Evolutionary conservation across 2,888 invertebrate species (phyloP).

Genomic region (Conchocele bisecta): DNA sequence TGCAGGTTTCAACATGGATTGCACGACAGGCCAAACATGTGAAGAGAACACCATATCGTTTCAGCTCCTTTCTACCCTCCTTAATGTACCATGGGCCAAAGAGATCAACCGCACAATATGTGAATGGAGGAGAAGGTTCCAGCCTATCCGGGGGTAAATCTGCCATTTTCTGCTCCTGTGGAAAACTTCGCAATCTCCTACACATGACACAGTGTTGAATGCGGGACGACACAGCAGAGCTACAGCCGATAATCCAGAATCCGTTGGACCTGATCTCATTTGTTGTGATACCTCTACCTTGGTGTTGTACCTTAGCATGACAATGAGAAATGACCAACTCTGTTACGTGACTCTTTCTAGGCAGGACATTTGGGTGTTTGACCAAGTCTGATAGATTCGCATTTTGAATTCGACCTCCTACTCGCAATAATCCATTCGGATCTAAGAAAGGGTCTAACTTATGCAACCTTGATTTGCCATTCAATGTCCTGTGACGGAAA

Average conservation of each 20-base stretch:
- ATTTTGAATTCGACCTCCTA: constrained; percentile 55
- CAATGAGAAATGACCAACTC: constrained; percentile 45
- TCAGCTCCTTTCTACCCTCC: constrained; percentile 24
- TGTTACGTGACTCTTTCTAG: constrained; percentile 48
- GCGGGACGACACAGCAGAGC: constrained; percentile 56
- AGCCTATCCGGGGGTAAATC: constrained; percentile 73
- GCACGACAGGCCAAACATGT: constrained; percentile 37
- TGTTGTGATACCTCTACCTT: constrained; percentile 56
- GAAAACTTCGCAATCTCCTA: constrained; percentile 52
- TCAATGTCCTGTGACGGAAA: neutral
- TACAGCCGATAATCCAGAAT: constrained; percentile 74
- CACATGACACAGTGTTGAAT: constrained; percentile 74
- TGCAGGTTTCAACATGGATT: constrained; percentile 36
- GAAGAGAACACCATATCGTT: constrained; percentile 35
- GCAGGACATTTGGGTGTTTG: constrained; percentile 55
- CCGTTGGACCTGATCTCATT: constrained; percentile 54
- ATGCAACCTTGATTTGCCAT: constrained; percentile 16
- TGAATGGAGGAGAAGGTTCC: constrained; percentile 22
- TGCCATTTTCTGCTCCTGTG: constrained; percentile 73
- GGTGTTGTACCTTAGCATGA: constrained; percentile 50
- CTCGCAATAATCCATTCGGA: constrained; percentile 49
- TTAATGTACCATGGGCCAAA: constrained; percentile 20
- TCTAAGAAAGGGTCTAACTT: constrained; percentile 54
- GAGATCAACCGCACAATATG: constrained; percentile 10
- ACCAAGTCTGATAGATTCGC: constrained; percentile 8